These are phyloP conservation scores for Rhinopomastus cyanomelas DNA, from an alignment of 2,113 vertebrate species.

Conservation along the genomic window DNA sequence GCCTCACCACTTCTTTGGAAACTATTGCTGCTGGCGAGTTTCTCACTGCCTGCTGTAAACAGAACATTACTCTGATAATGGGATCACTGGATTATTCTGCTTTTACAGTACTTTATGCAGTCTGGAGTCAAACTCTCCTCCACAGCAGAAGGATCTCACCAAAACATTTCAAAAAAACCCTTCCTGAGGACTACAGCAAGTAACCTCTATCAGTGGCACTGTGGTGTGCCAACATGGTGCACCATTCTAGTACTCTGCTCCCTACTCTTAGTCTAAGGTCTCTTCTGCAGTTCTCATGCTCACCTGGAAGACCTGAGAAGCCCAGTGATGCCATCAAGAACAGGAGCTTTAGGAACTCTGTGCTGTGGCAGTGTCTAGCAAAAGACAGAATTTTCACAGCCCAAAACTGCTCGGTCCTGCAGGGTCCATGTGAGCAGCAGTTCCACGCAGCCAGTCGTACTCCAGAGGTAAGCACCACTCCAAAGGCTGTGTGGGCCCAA, in stretches of 20 bases:
- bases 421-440: not conserved
- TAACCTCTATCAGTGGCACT: not conserved
- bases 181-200: not conserved
- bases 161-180: not conserved
- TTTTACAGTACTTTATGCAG: not conserved
- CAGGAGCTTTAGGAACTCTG: not conserved
- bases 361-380: not conserved
- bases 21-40: too few species aligned
- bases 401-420: not conserved
- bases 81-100: not conserved
- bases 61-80: not conserved
- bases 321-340: fast-evolving
- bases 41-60: not conserved
- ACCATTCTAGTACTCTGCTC: not conserved
- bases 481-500: not conserved
- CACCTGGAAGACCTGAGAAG: not conserved
- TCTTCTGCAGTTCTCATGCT: not conserved
- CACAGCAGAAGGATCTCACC: not conserved
- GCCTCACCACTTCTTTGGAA: not conserved
- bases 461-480: not conserved
- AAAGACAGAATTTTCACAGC: not conserved
- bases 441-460: fast-evolving
- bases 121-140: not conserved
- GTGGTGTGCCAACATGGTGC: not conserved
- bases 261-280: not conserved